Evolutionary conservation across 2,888 invertebrate genomes (phyloP).

Genomic region (Crocallis elinguaria): DNA sequence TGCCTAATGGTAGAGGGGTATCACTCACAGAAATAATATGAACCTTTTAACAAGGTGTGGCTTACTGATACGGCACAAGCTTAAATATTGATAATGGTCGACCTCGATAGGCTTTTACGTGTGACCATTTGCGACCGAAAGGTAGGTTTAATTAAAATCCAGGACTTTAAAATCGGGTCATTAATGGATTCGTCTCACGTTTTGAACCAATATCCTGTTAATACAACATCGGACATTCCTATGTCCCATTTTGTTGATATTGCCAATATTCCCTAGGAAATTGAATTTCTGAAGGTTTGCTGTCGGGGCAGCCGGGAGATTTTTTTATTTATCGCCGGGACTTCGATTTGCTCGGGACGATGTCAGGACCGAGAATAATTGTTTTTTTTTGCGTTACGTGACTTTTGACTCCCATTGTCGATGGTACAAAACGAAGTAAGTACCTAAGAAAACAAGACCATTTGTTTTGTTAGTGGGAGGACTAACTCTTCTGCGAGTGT

Average conservation of each 20-base stretch:
- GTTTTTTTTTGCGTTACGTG: conserved; percentile 27
- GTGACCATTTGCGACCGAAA: conserved; percentile 35
- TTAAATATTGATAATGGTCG: conserved; percentile 16
- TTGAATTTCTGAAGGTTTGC: conserved; percentile 58
- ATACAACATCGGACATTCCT: conserved; percentile 54
- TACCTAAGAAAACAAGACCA: too few species aligned
- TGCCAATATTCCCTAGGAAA: conserved; percentile 62
- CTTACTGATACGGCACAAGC: not conserved
- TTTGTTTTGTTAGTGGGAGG: too few species aligned
- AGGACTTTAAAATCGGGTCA: too few species aligned
- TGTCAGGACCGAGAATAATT: conserved; percentile 30
- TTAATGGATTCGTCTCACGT: conserved; percentile 58
- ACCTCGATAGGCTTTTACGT: conserved; percentile 26
- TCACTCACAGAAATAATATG: not conserved
- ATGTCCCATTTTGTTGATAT: conserved; percentile 60
- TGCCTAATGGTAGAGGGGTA: not conserved
- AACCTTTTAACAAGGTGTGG: not conserved
- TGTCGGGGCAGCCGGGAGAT: conserved; percentile 32
- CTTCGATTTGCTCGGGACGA: conserved; percentile 35
- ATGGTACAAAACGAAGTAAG: not conserved
- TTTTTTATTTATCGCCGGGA: conserved; percentile 41
- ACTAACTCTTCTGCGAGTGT: too few species aligned
- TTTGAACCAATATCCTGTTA: conserved; percentile 58
- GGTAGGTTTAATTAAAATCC: conserved; percentile 64
- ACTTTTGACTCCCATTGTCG: conserved; percentile 2